Evolutionary conservation across 2,888 invertebrate genomes (phyloP).

Genomic region (Lasioglossum morio): DNA sequence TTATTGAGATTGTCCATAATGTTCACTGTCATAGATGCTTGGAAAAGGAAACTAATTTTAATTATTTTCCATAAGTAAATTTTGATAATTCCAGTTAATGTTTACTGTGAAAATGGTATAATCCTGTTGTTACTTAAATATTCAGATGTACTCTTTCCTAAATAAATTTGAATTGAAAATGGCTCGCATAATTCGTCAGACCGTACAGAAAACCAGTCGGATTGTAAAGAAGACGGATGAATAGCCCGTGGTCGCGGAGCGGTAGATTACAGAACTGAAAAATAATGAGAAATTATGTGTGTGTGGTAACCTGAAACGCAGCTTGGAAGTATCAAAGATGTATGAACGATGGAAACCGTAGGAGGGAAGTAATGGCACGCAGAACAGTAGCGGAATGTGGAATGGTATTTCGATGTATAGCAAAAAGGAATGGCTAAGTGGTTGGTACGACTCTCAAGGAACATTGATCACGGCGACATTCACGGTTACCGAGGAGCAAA

Average conservation of each 20-base stretch:
- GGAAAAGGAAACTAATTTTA: no score
- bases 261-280: background rate
- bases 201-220: background rate
- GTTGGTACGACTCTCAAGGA: conserved; percentile 21
- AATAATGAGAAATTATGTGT: background rate
- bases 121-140: no score
- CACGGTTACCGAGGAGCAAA: conserved; percentile 14
- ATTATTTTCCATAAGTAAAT: no score
- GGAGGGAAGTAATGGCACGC: conserved; percentile 20
- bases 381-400: conserved; percentile 33
- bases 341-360: background rate
- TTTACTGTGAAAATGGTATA: no score
- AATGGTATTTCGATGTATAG: conserved; percentile 36
- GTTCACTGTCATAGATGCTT: no score
- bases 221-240: background rate
- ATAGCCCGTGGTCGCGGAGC: background rate
- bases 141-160: no score
- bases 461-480: conserved; percentile 42
- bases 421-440: conserved; percentile 32
- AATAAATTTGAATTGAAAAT: no score
- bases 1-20: no score
- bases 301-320: background rate
- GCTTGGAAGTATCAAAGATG: background rate
- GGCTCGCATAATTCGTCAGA: no score
- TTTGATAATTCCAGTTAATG: no score